Evolutionary conservation across 1,140 invertebrate genomes (phyloP).

Genomic region (Drosophila pectinifera): DNA sequence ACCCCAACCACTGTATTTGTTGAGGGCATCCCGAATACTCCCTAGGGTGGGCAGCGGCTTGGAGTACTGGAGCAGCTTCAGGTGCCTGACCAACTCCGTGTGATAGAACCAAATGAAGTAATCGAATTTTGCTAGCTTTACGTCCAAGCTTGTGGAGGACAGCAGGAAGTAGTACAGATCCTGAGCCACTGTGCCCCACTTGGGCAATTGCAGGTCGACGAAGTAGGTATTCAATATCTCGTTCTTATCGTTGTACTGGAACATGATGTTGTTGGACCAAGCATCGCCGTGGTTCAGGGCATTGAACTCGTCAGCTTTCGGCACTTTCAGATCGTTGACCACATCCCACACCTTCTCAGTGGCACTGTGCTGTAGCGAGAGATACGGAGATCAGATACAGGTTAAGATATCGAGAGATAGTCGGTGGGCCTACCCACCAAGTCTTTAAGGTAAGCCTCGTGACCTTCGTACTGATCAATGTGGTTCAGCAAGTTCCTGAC

Average conservation of each 20-base stretch:
- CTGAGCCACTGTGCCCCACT: constrained; percentile 61
- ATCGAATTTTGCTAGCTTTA: constrained; percentile 70
- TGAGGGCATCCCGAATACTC: constrained; percentile 52
- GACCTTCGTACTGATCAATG: constrained; percentile 37
- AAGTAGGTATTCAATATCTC: constrained; percentile 73
- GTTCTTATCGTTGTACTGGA: constrained; percentile 85
- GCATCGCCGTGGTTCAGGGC: constrained; percentile 88
- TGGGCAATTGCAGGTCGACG: constrained; percentile 67
- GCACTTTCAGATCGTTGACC: constrained; percentile 4
- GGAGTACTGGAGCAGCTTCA: constrained; percentile 58
- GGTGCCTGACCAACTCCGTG: constrained; percentile 52
- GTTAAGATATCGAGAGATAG: neutral
- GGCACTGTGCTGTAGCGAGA: constrained; percentile 11
- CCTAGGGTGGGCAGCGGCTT: constrained; percentile 56
- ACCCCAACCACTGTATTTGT: constrained; percentile 70
- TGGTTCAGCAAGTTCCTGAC: constrained; percentile 10
- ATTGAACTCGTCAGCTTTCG: constrained; percentile 86
- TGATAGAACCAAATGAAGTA: constrained; percentile 75
- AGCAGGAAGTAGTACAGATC: constrained; percentile 81
- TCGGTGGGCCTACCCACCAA: constrained; percentile 28
- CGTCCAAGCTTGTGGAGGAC: constrained; percentile 52
- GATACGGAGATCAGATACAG: neutral
- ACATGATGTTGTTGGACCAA: constrained; percentile 87
- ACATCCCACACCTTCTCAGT: constrained; percentile 34
- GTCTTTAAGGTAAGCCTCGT: constrained; percentile 53